Conservation (phyloP, 2,797 vertebrate genomes). For the Cichlasoma orientale region DNA sequence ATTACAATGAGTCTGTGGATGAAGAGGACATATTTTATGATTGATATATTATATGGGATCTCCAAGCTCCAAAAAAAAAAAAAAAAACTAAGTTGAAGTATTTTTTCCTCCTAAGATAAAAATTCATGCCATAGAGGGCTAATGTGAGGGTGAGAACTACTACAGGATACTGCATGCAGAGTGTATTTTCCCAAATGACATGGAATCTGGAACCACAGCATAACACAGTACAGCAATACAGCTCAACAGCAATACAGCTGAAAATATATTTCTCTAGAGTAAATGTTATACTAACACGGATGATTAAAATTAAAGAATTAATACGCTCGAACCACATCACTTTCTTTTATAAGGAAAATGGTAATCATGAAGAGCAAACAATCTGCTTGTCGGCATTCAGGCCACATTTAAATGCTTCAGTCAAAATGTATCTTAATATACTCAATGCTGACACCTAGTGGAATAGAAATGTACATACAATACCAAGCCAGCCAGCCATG, state of each 20-base stretch:
- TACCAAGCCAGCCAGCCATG: too few species aligned
- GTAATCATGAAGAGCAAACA: neutral
- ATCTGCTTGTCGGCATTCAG: neutral
- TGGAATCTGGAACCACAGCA: too few species aligned
- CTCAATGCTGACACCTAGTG: constrained; percentile 1
- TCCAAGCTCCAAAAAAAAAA: too few species aligned
- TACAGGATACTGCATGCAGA: neutral
- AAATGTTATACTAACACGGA: neutral
- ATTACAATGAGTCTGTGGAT: too few species aligned
- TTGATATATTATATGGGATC: too few species aligned
- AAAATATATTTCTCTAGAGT: neutral
- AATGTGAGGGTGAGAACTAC: neutral
- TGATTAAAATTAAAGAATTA: neutral
- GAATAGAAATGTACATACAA: neutral
- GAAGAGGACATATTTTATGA: too few species aligned
- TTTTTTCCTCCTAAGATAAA: too few species aligned
- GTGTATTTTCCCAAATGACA: too few species aligned
- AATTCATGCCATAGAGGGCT: too few species aligned
- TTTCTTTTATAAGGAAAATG: neutral
- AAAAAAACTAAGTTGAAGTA: too few species aligned
- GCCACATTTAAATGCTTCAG: neutral
- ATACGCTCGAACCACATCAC: neutral
- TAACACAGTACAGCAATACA: neutral
- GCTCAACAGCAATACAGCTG: neutral
- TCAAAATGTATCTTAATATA: neutral